Percentiles rank a stretch among this genome's conserved stretches.
Conservation (phyloP, 2,113 vertebrate genomes). For the Camelus dromedarius region DNA sequence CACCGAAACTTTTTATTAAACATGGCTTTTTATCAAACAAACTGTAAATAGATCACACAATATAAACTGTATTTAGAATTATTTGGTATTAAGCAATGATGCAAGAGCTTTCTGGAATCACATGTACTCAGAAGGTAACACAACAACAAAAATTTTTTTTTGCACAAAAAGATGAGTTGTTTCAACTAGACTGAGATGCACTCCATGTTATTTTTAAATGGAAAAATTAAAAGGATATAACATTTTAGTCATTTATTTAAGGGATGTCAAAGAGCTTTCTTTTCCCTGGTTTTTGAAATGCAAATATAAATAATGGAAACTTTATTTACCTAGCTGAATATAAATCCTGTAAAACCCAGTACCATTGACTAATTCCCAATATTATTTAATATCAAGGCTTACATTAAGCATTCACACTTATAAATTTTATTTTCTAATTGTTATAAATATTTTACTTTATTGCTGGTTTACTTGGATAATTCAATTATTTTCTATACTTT, state of each 20-base stretch:
- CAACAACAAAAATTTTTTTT: not conserved
- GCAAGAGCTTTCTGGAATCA: constrained; percentile 19
- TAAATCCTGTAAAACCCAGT: not conserved
- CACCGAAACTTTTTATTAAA: not conserved
- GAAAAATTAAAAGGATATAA: not conserved
- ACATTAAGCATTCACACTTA: not conserved
- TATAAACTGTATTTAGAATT: not conserved
- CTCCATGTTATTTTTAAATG: not conserved
- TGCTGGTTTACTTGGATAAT: not conserved
- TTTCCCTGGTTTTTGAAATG: not conserved
- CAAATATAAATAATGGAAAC: not conserved
- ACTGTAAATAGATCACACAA: not conserved
- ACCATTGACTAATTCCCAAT: not conserved
- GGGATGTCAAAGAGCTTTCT: not conserved
- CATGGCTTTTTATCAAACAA: not conserved
- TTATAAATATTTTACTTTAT: constrained; percentile 5
- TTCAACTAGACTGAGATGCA: not conserved
- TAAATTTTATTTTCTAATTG: constrained; percentile 6
- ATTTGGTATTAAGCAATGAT: not conserved
- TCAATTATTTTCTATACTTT: not conserved
- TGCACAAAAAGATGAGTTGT: not conserved
- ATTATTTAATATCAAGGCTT: not conserved
- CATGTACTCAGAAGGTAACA: not conserved
- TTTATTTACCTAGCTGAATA: not conserved
- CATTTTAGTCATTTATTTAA: not conserved